Evolutionary conservation across 2,113 vertebrate species (phyloP).

Genomic region (Anarhynchus alexandrinus): DNA sequence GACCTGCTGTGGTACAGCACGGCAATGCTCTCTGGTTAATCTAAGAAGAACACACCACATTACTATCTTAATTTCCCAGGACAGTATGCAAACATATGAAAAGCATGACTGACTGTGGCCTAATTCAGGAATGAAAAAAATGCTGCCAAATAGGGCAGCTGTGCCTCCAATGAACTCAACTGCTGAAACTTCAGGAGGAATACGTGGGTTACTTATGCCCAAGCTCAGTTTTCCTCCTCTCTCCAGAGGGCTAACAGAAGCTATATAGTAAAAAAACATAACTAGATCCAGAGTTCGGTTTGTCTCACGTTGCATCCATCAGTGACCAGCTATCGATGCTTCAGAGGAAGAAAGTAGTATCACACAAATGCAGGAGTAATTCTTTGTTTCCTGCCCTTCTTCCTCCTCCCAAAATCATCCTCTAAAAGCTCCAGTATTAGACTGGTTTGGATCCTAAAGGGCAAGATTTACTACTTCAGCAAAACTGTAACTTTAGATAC

Average conservation of each 20-base stretch:
- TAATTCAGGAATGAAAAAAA: background rate
- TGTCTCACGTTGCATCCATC: accelerated
- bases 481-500: background rate
- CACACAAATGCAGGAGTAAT: background rate
- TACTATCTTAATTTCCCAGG: background rate
- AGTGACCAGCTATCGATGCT: background rate
- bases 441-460: background rate
- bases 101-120: background rate
- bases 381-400: background rate
- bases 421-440: background rate
- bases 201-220: background rate
- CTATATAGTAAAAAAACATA: background rate
- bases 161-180: background rate
- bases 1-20: background rate
- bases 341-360: background rate
- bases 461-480: background rate
- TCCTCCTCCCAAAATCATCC: background rate
- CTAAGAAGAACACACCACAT: background rate
- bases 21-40: background rate
- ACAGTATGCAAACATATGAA: background rate
- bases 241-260: background rate
- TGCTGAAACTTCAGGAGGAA: background rate
- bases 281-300: background rate
- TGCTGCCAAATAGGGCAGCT: background rate
- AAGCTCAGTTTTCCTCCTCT: background rate